Conservation (phyloP, 2,113 vertebrate species). For the Corvus cornix region DNA sequence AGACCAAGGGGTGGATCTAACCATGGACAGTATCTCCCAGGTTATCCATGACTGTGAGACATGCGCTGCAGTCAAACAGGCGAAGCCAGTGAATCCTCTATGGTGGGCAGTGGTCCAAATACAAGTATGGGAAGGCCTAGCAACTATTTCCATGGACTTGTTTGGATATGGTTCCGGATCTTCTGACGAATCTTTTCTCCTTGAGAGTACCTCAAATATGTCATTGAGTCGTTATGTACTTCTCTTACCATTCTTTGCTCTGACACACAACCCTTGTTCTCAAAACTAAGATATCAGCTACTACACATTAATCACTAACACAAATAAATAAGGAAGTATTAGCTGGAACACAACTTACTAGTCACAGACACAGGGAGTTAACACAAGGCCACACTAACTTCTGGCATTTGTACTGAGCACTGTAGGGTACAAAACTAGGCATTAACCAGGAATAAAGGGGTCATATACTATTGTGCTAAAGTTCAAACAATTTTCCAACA, state of each 20-base stretch:
- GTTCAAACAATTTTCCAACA: not conserved
- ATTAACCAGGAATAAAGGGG: not conserved
- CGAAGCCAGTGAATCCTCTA: too few relatives aligned
- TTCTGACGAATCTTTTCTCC: not conserved
- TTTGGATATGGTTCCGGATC: not conserved
- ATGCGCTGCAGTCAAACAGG: too few relatives aligned
- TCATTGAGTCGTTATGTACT: not conserved
- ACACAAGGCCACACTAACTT: not conserved
- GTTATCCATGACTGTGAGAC: too few relatives aligned
- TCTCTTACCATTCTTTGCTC: not conserved
- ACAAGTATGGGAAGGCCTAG: too few relatives aligned
- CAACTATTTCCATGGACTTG: not conserved
- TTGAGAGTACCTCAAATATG: not conserved
- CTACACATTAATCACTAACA: not conserved
- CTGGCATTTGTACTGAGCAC: not conserved
- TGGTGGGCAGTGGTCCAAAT: too few relatives aligned
- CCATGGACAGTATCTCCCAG: too few relatives aligned
- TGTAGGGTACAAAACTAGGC: not conserved
- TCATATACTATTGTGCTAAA: not conserved
- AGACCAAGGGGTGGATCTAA: too few relatives aligned
- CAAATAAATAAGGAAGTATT: not conserved
- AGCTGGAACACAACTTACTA: not conserved
- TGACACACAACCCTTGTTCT: not conserved
- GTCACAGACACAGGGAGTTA: not conserved
- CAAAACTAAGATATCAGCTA: not conserved